phyloP scores from a whole-genome alignment of 1,140 invertebrate species.

The Polypedilum pembai region DNA sequence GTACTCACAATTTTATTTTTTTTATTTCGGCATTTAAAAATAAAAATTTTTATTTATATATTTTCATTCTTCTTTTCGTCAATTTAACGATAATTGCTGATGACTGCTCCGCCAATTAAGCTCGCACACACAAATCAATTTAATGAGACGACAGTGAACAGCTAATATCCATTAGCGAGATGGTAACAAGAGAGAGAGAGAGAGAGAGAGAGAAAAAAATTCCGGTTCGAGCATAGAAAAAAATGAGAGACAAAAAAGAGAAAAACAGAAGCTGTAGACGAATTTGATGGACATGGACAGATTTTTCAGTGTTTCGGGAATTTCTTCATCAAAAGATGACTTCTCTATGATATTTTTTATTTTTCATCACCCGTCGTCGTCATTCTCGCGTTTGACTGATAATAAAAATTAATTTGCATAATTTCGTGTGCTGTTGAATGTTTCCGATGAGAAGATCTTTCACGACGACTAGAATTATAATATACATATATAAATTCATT shows the following conservation, averaged over 20 bases:
- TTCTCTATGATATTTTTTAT: background rate
- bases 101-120: conserved; percentile 23
- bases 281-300: conserved; percentile 21
- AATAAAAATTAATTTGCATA: conserved; percentile 29
- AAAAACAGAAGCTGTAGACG: background rate
- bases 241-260: background rate
- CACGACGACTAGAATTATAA: no score
- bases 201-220: background rate
- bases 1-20: background rate
- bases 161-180: background rate
- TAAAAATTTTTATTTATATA: background rate
- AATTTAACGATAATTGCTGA: conserved; percentile 26
- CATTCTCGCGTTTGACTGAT: conserved; percentile 3
- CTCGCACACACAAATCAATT: conserved; percentile 22
- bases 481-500: background rate
- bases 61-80: conserved; percentile 8
- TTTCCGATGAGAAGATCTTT: no score
- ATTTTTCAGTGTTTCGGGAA: conserved; percentile 2
- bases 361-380: background rate
- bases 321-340: background rate
- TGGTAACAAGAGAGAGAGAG: background rate
- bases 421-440: background rate
- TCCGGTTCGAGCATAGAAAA: background rate
- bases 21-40: background rate
- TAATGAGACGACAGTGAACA: conserved; percentile 20